Conservation (phyloP, 1,140 invertebrate species). For the Macrocentrus cingulum region DNA sequence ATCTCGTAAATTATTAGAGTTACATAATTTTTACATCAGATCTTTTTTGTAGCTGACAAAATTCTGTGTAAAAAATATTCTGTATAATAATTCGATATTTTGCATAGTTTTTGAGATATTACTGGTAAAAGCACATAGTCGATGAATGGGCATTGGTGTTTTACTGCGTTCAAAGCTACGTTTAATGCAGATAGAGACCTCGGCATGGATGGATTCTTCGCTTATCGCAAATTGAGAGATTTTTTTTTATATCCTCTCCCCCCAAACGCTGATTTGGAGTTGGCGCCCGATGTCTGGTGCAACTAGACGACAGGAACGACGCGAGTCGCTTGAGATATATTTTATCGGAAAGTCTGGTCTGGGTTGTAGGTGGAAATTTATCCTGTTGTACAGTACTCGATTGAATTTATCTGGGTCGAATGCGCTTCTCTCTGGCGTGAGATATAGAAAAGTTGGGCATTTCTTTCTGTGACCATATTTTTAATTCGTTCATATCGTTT, state of each 20-base stretch:
- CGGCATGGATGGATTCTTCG: background rate
- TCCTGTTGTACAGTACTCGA: conserved; percentile 13
- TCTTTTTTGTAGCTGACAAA: background rate
- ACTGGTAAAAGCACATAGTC: too few species aligned
- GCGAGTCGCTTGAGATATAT: conserved; percentile 21
- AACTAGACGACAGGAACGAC: conserved; percentile 15
- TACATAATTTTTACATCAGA: background rate
- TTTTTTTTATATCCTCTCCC: conserved; percentile 15
- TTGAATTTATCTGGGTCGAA: conserved; percentile 22
- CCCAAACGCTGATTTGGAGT: conserved; percentile 20
- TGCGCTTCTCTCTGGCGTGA: background rate
- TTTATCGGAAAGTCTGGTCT: conserved; percentile 23
- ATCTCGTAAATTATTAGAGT: too few species aligned
- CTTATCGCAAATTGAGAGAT: background rate
- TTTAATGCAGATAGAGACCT: background rate
- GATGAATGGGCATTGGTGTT: too few species aligned
- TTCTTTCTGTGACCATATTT: too few species aligned
- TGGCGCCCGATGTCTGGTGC: conserved; percentile 25
- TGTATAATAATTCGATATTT: too few species aligned
- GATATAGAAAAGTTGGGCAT: background rate
- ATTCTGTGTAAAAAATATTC: background rate
- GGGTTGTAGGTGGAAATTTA: conserved; percentile 20
- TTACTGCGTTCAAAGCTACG: too few species aligned
- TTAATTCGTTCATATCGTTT: too few species aligned
- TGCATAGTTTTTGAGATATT: too few species aligned